phyloP scores from a whole-genome alignment of 2,113 vertebrate species.

The Stigmatopora nigra region DNA sequence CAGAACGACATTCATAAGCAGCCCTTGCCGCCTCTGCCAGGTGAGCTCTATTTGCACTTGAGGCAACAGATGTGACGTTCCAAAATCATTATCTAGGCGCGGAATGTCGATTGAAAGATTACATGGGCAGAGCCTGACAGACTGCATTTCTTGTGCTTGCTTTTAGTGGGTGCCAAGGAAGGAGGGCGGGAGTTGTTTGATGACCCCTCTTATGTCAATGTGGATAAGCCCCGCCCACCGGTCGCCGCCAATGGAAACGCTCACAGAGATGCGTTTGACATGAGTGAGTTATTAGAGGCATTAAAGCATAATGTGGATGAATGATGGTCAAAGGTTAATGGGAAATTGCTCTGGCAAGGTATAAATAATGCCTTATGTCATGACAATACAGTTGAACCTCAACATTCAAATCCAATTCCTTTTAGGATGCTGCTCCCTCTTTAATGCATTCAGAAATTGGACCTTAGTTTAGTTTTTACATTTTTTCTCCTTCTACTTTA shows the following conservation, averaged over 20 bases:
- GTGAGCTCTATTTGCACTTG: slow-evolving; percentile 43
- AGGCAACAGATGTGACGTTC: neutral
- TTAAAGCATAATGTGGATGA: too few relatives aligned
- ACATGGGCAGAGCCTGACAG: neutral
- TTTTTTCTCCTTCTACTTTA: too few relatives aligned
- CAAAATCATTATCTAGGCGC: neutral
- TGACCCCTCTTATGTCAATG: slow-evolving; percentile 93
- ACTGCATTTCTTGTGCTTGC: neutral
- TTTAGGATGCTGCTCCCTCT: too few relatives aligned
- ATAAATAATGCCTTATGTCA: too few relatives aligned
- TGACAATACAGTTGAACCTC: too few relatives aligned
- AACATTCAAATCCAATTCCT: too few relatives aligned
- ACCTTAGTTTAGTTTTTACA: too few relatives aligned
- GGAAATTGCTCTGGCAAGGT: too few relatives aligned
- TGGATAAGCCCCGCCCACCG: slow-evolving; percentile 80
- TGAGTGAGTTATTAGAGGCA: slow-evolving; percentile 75
- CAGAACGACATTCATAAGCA: slow-evolving; percentile 76
- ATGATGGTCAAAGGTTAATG: too few relatives aligned
- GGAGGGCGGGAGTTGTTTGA: slow-evolving; percentile 77
- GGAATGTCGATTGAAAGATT: neutral
- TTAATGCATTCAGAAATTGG: too few relatives aligned
- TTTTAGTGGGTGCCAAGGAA: slow-evolving; percentile 63
- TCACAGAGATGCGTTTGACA: slow-evolving; percentile 89
- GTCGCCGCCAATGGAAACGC: slow-evolving; percentile 75
- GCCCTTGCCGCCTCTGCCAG: slow-evolving; percentile 72